phyloP scores from a whole-genome alignment of 2,797 vertebrate genomes.

The Sebastes iracundus region DNA sequence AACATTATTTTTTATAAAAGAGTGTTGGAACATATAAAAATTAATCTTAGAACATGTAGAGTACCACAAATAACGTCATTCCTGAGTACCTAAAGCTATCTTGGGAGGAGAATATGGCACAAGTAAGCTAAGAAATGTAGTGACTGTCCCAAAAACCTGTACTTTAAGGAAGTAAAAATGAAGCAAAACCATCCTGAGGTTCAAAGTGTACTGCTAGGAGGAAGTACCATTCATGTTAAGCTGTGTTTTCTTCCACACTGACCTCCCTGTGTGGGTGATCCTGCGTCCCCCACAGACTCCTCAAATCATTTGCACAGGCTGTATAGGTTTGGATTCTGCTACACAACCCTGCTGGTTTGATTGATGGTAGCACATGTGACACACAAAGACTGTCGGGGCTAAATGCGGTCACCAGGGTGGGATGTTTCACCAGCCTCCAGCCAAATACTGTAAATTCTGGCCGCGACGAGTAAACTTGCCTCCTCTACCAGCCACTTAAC shows the following conservation, averaged over 20 bases:
- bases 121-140: too few relatives aligned
- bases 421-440: neutral
- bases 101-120: too few relatives aligned
- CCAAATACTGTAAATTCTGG: constrained; percentile 13
- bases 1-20: too few relatives aligned
- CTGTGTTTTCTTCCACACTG: neutral
- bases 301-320: neutral
- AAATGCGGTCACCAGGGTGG: constrained; percentile 19
- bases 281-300: neutral
- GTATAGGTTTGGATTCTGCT: neutral
- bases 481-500: neutral
- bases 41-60: too few relatives aligned
- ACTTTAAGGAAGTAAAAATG: too few relatives aligned
- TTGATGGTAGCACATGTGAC: constrained; percentile 56
- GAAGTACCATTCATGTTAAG: too few relatives aligned
- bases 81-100: too few relatives aligned
- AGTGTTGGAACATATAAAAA: too few relatives aligned
- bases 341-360: constrained; percentile 32
- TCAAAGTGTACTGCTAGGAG: too few relatives aligned
- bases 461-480: neutral
- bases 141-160: too few relatives aligned
- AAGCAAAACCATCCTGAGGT: too few relatives aligned
- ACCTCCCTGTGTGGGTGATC: neutral
- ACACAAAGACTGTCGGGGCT: neutral
- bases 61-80: too few relatives aligned